Evolutionary conservation across 2,797 vertebrate genomes (phyloP), one percentile per base, ranked within the genome.

Genomic region (Molossus alvarezi): DNA sequence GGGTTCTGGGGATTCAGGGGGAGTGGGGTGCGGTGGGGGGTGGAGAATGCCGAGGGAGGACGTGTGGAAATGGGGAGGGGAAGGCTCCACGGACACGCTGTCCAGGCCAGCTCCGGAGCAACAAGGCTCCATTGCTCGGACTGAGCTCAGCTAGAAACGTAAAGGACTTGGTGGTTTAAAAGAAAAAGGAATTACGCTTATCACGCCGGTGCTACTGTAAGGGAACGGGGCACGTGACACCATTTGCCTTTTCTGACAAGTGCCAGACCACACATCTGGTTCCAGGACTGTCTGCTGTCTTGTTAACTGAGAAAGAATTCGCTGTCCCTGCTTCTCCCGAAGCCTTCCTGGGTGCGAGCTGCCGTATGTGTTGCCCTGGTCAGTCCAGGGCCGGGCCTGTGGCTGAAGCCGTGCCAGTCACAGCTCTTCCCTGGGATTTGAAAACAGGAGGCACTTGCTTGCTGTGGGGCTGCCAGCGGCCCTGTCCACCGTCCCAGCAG

Each of bases 401-500:
- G 51, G n/a, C 51, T 72, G 67, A 25, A 33, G 33, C 21, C 48
- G n/a, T 9, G 17, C 37, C 37, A 13, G 7, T 77, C 27, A 21
- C n/a, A 79, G 18, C 51, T 62, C 88, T 80, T 76, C 27, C 29
- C 33, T 88, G 79, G 83, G 17, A 80, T 71, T 77, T 62, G 21
- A 18, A 29, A 60, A 51, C 9, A 27, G 12, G 45, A 18, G 5
- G 6, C 41, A 1, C 41, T 51, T 11, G 3, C 1, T 41, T 21
- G 20, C 20, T n/a, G 53, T n/a, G 9, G 4, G 76, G n/a, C 6
- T 7, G n/a, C 77, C 23, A 64, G 14, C 10, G 45, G 1, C 72
- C 25, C 55, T n/a, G 75, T 1, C 53, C 9, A 10, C 3, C 12
- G 18, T 18, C 12, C 2, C 1, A 14, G 25, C n/a, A 27, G 64